Conservation (phyloP, 1,140 invertebrate genomes). For the Trigoniulus corallinus region DNA sequence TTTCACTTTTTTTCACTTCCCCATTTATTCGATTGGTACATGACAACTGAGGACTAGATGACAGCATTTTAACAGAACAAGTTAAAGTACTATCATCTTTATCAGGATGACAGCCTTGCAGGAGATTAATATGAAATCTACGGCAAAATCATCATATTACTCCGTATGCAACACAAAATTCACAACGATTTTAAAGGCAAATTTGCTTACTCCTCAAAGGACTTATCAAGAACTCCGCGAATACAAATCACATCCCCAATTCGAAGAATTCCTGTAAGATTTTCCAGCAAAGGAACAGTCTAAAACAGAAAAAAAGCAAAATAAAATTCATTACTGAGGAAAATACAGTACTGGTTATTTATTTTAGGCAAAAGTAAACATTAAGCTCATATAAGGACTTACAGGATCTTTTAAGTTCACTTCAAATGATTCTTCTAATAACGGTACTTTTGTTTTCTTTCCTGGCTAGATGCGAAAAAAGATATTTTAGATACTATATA, state of each 20-base stretch:
- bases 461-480: not conserved
- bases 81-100: slow-evolving; percentile 1
- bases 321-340: not conserved
- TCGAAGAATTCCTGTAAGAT: slow-evolving; percentile 2
- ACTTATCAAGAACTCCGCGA: not conserved
- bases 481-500: not conserved
- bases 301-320: not conserved
- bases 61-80: not conserved
- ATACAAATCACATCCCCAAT: not conserved
- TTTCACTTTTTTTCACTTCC: not conserved
- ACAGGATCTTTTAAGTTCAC: slow-evolving; percentile 3
- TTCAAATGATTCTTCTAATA: not conserved
- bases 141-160: not conserved
- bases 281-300: not conserved
- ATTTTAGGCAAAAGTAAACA: not conserved
- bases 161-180: slow-evolving; percentile 1
- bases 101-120: slow-evolving; percentile 1
- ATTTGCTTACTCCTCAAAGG: slow-evolving; percentile 1
- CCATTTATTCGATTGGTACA: not conserved
- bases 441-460: not conserved
- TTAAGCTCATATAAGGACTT: not conserved
- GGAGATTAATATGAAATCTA: not conserved
- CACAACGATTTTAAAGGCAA: not conserved
- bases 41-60: not conserved
- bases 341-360: too few relatives aligned